Conservation (phyloP, 2,888 invertebrate species). For the Incurvaria masculella region DNA sequence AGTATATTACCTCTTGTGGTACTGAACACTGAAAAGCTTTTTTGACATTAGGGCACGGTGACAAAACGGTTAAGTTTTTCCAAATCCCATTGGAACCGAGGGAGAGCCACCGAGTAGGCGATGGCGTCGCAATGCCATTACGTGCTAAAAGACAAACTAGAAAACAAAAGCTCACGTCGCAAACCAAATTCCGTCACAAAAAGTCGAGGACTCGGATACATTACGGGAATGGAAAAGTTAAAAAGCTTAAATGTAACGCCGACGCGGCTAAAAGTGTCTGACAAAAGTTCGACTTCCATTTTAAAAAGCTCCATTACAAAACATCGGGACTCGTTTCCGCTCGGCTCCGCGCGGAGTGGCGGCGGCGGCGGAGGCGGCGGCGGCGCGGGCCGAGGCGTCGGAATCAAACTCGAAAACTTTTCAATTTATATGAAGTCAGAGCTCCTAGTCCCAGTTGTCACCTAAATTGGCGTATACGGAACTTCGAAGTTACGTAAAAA, state of each 20-base stretch:
- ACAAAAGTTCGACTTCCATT: slow-evolving; percentile 58
- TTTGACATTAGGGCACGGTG: too few relatives aligned
- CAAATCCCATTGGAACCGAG: too few relatives aligned
- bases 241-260: slow-evolving; percentile 58
- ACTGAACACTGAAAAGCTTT: too few relatives aligned
- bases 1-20: too few relatives aligned
- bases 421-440: slow-evolving; percentile 39
- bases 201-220: slow-evolving; percentile 46
- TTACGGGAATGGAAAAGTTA: slow-evolving; percentile 56
- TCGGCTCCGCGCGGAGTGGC: slow-evolving; percentile 26
- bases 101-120: too few relatives aligned
- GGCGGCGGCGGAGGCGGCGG: slow-evolving; percentile 37
- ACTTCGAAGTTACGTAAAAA: too few relatives aligned
- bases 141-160: neutral
- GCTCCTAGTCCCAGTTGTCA: too few relatives aligned
- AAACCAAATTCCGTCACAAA: neutral
- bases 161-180: neutral
- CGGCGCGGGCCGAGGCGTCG: slow-evolving; percentile 36
- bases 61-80: too few relatives aligned
- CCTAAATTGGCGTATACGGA: too few relatives aligned
- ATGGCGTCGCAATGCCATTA: neutral
- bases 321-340: slow-evolving; percentile 57
- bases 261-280: slow-evolving; percentile 56
- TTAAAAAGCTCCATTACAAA: slow-evolving; percentile 59
- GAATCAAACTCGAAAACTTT: slow-evolving; percentile 51